Evolutionary conservation across 2,113 vertebrate genomes (phyloP), one percentile per base, ranked within the genome.

Genomic region (Ifrita kowaldi): DNA sequence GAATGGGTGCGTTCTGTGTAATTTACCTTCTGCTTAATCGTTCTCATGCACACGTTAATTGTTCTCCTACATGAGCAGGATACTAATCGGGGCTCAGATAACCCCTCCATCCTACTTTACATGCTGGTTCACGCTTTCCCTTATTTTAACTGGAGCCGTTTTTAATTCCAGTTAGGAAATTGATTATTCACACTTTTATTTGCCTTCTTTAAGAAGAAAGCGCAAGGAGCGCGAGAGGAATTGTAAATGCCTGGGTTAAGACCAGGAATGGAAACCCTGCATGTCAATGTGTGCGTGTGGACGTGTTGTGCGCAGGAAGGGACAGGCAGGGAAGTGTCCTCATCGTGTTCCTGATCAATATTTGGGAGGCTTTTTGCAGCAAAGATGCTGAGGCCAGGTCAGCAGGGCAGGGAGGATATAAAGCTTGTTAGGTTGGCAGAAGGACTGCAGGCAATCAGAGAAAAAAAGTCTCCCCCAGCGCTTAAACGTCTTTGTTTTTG

Each of bases 101-200:
- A 96, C 91, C 95, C 87, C 88, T 85, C 64, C 44, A 47, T 81
- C 77, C 73, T 94, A 81, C 91, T 95, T 92, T 76, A 91, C 85
- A 96, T 97, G 95, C 95, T 35, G 84, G 42, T 95, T 86, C 88
- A 96, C 15, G 71, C 37, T 77, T 97, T 32, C 69, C 78, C 87
- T 73, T 93, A 87, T 84, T 97, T 96, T 90, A 96, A 89, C 93
- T 74, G 94, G 88, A 97, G 92, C 86, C 24, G n/a, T 35, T 96
- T 92, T 91, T 94, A 96, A 97, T 89, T 95, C 95, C 89, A 96
- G 90, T 87, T 97, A 95, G 95, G 91, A 95, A 96, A 97, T 97
- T 96, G 97, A 96, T 97, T 96, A 96, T 96, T 97, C 96, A 97
- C 85, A 96, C 96, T 90, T 96, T 92, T 97, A 93, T 97, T 96